Conservation (phyloP, 1,140 invertebrate genomes). For the Brachionus calyciflorus region DNA sequence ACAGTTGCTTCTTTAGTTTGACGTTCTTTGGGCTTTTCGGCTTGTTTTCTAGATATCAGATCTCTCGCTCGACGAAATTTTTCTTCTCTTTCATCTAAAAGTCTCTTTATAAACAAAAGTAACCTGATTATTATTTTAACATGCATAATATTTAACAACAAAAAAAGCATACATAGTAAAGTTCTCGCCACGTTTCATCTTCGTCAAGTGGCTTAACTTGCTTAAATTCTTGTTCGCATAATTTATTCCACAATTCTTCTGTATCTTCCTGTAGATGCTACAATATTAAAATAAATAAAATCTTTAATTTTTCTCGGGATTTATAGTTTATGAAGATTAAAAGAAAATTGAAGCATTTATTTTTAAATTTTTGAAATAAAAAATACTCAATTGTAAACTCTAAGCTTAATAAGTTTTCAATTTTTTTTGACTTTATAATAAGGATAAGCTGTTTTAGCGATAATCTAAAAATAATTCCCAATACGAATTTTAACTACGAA, state of each 20-base stretch:
- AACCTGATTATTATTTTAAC: background rate
- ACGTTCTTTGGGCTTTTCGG: constrained; percentile 35
- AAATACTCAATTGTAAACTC: no score
- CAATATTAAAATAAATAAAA: background rate
- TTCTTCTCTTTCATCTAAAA: constrained; percentile 38
- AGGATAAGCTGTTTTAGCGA: no score
- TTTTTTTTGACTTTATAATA: no score
- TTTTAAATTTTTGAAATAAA: no score
- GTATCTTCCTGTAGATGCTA: constrained; percentile 16
- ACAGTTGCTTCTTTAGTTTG: constrained; percentile 31
- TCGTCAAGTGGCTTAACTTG: background rate
- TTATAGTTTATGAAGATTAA: no score
- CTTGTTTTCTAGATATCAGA: constrained; percentile 20
- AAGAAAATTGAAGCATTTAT: no score
- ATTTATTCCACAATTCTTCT: constrained; percentile 35
- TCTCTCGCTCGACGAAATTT: constrained; percentile 37
- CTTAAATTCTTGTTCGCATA: constrained; percentile 45
- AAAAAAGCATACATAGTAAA: constrained; percentile 11
- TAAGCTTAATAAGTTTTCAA: no score
- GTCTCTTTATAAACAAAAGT: background rate
- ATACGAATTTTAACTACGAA: no score
- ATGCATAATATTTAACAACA: background rate
- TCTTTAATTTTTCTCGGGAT: background rate
- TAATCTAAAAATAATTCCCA: no score
- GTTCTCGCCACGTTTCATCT: constrained; percentile 32